A percentile compares a stretch with the other conserved stretches of the same genome.
Evolutionary conservation across 92 coral and sea anemone genomes (phyloP).

Genomic region (Parazoanthus darwini): DNA sequence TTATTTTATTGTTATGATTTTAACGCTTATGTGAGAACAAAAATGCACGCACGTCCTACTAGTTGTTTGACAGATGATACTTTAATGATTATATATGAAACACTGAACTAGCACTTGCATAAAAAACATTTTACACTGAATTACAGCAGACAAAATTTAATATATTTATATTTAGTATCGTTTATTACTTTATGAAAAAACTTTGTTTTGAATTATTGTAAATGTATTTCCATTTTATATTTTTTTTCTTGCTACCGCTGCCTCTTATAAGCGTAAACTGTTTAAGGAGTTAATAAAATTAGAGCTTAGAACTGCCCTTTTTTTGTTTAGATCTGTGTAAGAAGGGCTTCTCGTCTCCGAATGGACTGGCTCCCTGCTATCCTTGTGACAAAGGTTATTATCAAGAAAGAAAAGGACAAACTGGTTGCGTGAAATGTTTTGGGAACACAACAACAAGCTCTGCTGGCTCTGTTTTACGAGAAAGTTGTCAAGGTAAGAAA

Average conservation of each 20-base stretch:
- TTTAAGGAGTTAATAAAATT: too few species aligned
- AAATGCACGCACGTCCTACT: neutral
- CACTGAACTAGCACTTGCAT: neutral
- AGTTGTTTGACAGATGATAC: neutral
- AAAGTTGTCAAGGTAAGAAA: neutral
- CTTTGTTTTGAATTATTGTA: too few species aligned
- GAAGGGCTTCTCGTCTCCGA: conserved; percentile 45
- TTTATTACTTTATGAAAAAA: too few species aligned
- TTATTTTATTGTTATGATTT: too few species aligned
- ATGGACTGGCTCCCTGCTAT: conserved; percentile 50
- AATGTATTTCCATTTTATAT: too few species aligned
- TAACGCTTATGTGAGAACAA: too few species aligned
- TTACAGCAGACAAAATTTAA: too few species aligned
- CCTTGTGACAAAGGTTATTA: conserved; percentile 49
- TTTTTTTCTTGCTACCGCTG: too few species aligned
- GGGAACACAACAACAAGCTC: conserved; percentile 36
- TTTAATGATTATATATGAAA: neutral
- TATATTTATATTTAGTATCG: too few species aligned
- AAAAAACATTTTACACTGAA: too few species aligned
- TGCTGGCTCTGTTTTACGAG: conserved; percentile 19
- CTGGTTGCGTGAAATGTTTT: conserved; percentile 25
- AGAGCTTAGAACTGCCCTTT: too few species aligned
- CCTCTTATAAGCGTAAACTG: too few species aligned
- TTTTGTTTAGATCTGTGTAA: conserved; percentile 33
- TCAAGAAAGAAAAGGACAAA: conserved; percentile 24